Conservation (phyloP, 2,888 invertebrate genomes). For the Gari tellinella region DNA sequence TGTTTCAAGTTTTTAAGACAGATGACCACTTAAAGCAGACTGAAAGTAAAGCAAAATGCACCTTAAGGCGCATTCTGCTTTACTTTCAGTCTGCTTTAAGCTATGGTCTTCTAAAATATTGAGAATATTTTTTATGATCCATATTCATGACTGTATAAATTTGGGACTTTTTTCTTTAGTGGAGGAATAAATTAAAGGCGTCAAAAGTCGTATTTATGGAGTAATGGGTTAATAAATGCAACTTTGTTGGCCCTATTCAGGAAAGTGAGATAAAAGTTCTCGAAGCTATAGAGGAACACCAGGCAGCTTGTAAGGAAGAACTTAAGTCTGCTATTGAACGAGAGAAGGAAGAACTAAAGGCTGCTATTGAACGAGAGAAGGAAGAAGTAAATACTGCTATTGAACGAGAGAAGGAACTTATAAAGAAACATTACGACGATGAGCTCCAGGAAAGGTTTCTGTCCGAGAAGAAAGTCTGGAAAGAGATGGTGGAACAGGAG, state of each 20-base stretch:
- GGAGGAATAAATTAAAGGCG: not conserved
- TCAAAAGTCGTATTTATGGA: not conserved
- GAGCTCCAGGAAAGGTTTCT: slow-evolving; percentile 49
- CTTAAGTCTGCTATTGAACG: slow-evolving; percentile 21
- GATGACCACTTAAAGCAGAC: too few species aligned
- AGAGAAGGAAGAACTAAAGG: slow-evolving; percentile 39
- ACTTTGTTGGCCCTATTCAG: slow-evolving; percentile 21
- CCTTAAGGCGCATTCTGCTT: too few species aligned
- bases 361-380: too few species aligned
- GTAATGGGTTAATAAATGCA: not conserved
- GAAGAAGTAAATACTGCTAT: too few species aligned
- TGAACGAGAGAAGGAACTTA: slow-evolving; percentile 29
- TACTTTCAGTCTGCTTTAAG: too few species aligned
- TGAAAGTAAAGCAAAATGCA: too few species aligned
- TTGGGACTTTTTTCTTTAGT: too few species aligned
- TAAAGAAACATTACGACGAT: slow-evolving; percentile 42
- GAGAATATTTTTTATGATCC: too few species aligned
- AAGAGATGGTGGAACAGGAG: slow-evolving; percentile 51
- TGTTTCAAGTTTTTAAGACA: too few species aligned
- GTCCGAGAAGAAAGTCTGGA: slow-evolving; percentile 58
- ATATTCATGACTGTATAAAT: too few species aligned
- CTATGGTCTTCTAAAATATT: too few species aligned
- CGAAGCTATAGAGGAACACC: slow-evolving; percentile 54
- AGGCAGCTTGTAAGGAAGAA: slow-evolving; percentile 48
- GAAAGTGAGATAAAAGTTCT: slow-evolving; percentile 55